A percentile compares a stretch with the other conserved stretches of the same genome.
Evolutionary conservation across 2,888 invertebrate species (phyloP).

Genomic region (Calameuta pallipes): DNA sequence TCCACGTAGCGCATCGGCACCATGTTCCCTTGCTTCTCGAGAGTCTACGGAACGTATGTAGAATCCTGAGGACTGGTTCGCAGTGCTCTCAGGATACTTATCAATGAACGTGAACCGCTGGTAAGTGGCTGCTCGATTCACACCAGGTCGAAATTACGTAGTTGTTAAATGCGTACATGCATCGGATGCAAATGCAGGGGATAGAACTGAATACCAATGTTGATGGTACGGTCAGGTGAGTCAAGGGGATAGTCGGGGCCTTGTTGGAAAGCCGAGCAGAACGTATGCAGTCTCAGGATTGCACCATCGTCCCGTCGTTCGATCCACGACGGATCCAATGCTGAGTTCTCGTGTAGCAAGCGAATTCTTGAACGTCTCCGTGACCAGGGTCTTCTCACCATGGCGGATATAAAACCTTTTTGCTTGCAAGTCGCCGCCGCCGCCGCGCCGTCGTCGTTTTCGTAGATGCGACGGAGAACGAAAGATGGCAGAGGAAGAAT

Average conservation of each 20-base stretch:
- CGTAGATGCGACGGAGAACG: neutral
- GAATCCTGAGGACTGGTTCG: neutral
- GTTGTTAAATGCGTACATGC: slow-evolving; percentile 34
- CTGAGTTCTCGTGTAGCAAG: neutral
- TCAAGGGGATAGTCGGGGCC: neutral
- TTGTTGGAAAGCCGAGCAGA: neutral
- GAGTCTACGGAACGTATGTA: neutral
- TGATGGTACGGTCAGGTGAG: neutral
- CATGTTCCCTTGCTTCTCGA: neutral
- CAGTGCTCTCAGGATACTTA: neutral
- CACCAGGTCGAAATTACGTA: slow-evolving; percentile 35
- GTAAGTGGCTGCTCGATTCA: slow-evolving; percentile 29
- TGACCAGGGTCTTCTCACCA: neutral
- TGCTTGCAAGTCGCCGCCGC: neutral
- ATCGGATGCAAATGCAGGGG: slow-evolving; percentile 33
- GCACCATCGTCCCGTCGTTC: neutral
- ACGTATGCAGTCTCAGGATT: neutral
- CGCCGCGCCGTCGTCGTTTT: neutral
- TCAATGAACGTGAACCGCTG: neutral
- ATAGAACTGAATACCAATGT: neutral
- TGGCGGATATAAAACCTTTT: neutral
- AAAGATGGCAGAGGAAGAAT: neutral
- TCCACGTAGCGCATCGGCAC: neutral
- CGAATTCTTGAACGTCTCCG: neutral
- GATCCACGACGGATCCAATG: neutral